These are phyloP conservation scores for Lepilemur septentrionalis DNA, from an alignment of 2,797 vertebrate genomes.

Conservation along the genomic window DNA sequence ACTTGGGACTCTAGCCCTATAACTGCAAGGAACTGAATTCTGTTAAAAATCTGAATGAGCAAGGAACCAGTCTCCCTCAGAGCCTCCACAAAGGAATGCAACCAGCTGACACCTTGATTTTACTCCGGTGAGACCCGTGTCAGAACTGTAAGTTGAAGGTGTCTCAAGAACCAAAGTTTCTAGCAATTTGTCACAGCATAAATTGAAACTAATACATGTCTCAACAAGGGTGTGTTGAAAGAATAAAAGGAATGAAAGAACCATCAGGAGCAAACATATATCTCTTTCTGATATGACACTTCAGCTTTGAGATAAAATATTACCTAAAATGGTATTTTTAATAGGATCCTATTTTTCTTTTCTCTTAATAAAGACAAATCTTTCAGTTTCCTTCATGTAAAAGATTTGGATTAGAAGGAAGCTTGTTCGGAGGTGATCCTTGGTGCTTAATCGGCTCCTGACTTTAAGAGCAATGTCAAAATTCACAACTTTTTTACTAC, in stretches of 20 bases:
- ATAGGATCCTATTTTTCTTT: background rate
- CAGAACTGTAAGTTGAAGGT: background rate
- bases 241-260: background rate
- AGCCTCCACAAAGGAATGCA: background rate
- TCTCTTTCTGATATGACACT: background rate
- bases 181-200: background rate
- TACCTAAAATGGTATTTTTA: background rate
- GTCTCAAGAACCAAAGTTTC: background rate
- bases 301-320: background rate
- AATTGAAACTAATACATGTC: background rate
- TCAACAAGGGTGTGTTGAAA: background rate
- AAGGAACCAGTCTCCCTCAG: background rate
- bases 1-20: background rate
- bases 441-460: background rate
- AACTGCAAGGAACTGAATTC: background rate
- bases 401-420: background rate
- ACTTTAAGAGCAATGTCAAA: slow-evolving; percentile 7
- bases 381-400: background rate
- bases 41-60: background rate
- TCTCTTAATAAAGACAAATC: background rate
- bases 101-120: background rate
- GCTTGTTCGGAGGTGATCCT: background rate
- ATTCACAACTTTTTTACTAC: background rate
- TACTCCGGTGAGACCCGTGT: background rate
- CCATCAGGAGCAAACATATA: background rate